Conservation (phyloP, 2,888 invertebrate genomes). For the Mythimna loreyi region DNA sequence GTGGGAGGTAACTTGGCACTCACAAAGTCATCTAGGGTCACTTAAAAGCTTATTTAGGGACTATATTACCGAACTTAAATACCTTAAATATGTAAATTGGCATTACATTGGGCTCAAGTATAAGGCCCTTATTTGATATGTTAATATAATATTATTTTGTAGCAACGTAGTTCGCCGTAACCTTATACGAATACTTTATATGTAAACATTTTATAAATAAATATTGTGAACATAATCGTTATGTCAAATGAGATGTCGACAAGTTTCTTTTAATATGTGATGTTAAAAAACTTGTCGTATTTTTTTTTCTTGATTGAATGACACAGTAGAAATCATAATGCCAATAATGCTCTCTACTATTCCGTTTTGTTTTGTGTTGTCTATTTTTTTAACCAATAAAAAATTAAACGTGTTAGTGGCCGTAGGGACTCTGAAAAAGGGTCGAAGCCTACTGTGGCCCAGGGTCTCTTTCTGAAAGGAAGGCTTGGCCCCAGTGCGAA, state of each 20-base stretch:
- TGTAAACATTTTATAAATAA: conserved; percentile 39
- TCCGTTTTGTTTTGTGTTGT: no score
- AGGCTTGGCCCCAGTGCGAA: no score
- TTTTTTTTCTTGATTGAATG: background rate
- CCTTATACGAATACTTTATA: conserved; percentile 37
- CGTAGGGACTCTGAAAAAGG: no score
- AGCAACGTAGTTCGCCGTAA: conserved; percentile 41
- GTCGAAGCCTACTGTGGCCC: no score
- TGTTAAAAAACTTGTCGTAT: conserved; percentile 1
- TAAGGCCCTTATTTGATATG: conserved; percentile 58
- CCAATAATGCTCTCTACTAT: no score
- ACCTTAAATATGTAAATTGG: conserved; percentile 57
- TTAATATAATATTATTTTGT: conserved; percentile 50
- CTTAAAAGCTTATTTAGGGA: conserved; percentile 48
- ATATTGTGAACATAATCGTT: conserved; percentile 28
- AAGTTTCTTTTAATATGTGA: conserved; percentile 1
- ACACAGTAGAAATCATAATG: no score
- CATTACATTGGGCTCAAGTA: conserved; percentile 56
- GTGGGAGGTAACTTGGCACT: conserved; percentile 40
- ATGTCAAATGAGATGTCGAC: conserved; percentile 35
- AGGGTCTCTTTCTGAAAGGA: no score
- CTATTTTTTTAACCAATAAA: no score
- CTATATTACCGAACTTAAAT: conserved; percentile 28
- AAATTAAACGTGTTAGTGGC: no score
- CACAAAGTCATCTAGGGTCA: conserved; percentile 13